phyloP scores from a whole-genome alignment of 2,888 invertebrate genomes.

The Mayetiola destructor region DNA sequence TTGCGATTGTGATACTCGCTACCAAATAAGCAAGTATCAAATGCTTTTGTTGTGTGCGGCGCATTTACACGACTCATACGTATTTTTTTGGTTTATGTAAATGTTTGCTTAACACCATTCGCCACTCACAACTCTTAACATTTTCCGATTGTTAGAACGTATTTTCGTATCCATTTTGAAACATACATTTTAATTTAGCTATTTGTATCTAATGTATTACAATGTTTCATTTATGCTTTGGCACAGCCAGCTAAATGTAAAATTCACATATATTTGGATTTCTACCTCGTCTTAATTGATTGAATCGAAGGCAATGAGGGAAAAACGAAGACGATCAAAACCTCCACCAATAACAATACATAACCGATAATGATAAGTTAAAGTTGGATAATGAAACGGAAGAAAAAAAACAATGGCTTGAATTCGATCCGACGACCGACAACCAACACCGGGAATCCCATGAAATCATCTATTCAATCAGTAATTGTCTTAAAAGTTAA shows the following conservation, averaged over 20 bases:
- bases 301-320: too few relatives aligned
- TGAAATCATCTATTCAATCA: slow-evolving; percentile 6
- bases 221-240: slow-evolving; percentile 8
- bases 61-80: too few relatives aligned
- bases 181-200: slow-evolving; percentile 5
- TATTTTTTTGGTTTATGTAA: slow-evolving; percentile 4
- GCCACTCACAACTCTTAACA: neutral
- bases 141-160: too few relatives aligned
- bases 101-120: slow-evolving; percentile 10
- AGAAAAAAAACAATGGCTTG: too few relatives aligned
- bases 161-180: neutral
- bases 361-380: neutral
- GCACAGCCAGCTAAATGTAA: neutral
- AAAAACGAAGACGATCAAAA: neutral
- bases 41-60: too few relatives aligned
- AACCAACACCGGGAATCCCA: neutral
- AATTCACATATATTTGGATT: too few relatives aligned
- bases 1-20: too few relatives aligned
- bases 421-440: too few relatives aligned
- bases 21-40: too few relatives aligned
- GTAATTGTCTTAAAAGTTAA: neutral
- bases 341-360: too few relatives aligned
- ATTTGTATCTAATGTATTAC: slow-evolving; percentile 13
- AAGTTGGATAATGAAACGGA: too few relatives aligned
- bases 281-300: too few relatives aligned